Evolutionary conservation across 2,113 vertebrate species (phyloP).

Genomic region (Haemorhous mexicanus): DNA sequence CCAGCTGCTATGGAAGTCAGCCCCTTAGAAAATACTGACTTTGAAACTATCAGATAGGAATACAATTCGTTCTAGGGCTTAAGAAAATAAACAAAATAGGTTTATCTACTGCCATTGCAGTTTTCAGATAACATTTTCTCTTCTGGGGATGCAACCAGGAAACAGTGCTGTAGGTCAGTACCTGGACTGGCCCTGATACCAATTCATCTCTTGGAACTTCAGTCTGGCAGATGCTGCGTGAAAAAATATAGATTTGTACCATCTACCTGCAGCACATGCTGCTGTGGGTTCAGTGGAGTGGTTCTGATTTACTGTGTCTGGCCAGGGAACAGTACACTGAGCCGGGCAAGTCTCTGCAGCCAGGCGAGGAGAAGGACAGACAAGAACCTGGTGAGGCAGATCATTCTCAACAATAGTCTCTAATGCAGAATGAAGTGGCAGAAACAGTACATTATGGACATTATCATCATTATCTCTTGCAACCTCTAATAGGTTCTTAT

Average conservation of each 20-base stretch:
- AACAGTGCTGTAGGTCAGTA: background rate
- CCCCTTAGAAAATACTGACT: background rate
- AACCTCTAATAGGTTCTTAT: slow-evolving; percentile 62
- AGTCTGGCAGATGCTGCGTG: background rate
- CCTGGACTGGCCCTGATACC: fast-evolving
- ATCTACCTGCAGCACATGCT: background rate
- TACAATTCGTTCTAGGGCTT: background rate
- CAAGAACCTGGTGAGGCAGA: slow-evolving; percentile 52
- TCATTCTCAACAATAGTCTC: slow-evolving; percentile 43
- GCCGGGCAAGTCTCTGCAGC: background rate
- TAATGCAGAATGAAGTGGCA: slow-evolving; percentile 57
- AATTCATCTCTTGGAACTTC: background rate
- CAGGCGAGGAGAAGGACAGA: slow-evolving; percentile 9
- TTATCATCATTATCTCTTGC: slow-evolving; percentile 59
- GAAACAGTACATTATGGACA: slow-evolving; percentile 63
- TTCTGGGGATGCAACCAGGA: background rate
- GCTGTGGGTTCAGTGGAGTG: background rate
- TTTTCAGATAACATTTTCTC: background rate
- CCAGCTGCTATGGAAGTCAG: background rate
- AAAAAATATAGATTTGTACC: background rate
- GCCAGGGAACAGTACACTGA: background rate
- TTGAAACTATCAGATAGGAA: background rate
- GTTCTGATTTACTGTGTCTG: slow-evolving; percentile 20
- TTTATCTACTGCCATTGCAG: background rate
- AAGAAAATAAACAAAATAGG: background rate